These are phyloP conservation scores for Mesodorylaimus sp. DNA, from an alignment of 2,888 invertebrate genomes.

Conservation along the genomic window DNA sequence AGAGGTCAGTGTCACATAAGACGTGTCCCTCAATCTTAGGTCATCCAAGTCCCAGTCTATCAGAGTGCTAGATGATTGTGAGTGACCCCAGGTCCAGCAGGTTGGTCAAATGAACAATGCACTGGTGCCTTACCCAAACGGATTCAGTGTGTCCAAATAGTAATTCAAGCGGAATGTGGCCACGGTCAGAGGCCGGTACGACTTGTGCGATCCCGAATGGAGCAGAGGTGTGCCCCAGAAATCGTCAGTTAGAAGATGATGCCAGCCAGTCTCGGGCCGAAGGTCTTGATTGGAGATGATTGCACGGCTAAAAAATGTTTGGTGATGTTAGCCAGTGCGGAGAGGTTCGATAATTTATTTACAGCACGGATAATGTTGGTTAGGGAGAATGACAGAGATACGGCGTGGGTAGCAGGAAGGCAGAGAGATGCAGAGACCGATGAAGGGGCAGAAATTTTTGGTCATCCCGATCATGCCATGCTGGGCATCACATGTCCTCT, in stretches of 20 bases:
- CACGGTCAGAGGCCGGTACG: slow-evolving; percentile 78
- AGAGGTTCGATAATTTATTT: too few relatives aligned
- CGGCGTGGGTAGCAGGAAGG: too few relatives aligned
- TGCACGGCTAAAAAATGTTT: slow-evolving; percentile 70
- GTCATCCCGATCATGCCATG: too few relatives aligned
- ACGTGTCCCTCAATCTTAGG: too few relatives aligned
- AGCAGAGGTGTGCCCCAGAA: slow-evolving; percentile 92
- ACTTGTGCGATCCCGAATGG: slow-evolving; percentile 84
- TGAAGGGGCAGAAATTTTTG: too few relatives aligned
- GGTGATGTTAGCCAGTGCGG: too few relatives aligned
- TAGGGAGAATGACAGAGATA: too few relatives aligned
- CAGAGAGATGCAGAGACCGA: too few relatives aligned
- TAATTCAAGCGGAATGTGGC: slow-evolving; percentile 69
- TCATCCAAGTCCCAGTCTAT: background rate
- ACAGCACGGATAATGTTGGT: too few relatives aligned
- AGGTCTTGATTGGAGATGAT: slow-evolving; percentile 85
- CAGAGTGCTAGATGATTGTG: background rate
- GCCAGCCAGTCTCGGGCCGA: slow-evolving; percentile 53
- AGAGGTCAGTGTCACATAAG: too few relatives aligned
- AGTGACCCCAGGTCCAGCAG: too few relatives aligned
- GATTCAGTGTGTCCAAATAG: slow-evolving; percentile 41
- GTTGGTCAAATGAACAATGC: slow-evolving; percentile 2
- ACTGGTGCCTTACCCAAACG: slow-evolving; percentile 11
- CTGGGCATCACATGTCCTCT: too few relatives aligned
- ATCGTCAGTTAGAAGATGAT: slow-evolving; percentile 66